Conservation (phyloP, 2,888 invertebrate species). For the Lottia scabra region DNA sequence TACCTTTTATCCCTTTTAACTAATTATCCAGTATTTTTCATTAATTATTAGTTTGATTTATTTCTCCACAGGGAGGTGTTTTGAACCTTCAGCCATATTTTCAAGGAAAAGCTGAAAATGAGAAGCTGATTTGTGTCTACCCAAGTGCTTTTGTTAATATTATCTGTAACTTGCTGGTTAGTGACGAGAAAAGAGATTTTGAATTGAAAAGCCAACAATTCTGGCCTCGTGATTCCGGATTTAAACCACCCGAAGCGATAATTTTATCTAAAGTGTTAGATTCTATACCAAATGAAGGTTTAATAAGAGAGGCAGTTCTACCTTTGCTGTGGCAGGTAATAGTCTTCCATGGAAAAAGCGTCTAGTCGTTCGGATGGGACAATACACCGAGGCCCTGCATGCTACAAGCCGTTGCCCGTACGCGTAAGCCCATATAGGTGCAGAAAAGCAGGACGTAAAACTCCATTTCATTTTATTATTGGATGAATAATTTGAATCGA, state of each 20-base stretch:
- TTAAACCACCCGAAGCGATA: conserved; percentile 39
- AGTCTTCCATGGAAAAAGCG: no score
- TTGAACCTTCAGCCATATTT: background rate
- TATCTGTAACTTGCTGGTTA: conserved; percentile 32
- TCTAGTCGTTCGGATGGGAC: no score
- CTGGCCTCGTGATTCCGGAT: conserved; percentile 43
- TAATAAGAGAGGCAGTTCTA: conserved; percentile 43
- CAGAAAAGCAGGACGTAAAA: no score
- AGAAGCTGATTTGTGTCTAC: conserved; percentile 36
- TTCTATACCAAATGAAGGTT: conserved; percentile 36
- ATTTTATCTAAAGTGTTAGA: conserved; percentile 38
- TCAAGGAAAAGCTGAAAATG: background rate
- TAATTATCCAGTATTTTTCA: no score
- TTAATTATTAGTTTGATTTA: background rate
- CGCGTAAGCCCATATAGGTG: no score
- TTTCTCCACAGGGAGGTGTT: background rate
- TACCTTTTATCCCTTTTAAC: no score
- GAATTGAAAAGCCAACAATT: conserved; percentile 42
- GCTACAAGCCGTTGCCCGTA: no score
- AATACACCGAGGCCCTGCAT: no score
- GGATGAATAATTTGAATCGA: no score
- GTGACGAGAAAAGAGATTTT: conserved; percentile 38
- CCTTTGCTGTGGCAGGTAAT: conserved; percentile 50
- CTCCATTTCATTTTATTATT: no score
- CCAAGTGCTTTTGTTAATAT: conserved; percentile 33